Conservation (phyloP, 2,113 vertebrate genomes). For the Xerus inauris region DNA sequence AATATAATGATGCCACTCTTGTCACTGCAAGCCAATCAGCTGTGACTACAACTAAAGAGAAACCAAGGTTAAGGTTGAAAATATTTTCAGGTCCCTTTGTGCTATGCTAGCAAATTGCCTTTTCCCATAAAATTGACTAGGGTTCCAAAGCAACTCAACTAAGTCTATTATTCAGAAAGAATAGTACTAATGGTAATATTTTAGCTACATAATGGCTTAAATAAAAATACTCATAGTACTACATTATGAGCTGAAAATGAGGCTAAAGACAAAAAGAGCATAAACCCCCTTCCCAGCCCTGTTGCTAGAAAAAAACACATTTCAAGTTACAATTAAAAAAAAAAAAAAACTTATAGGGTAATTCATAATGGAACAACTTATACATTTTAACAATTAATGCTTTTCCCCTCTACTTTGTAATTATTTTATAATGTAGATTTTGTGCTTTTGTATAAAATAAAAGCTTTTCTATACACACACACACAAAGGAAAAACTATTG, state of each 20-base stretch:
- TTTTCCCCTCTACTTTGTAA: conserved; percentile 29
- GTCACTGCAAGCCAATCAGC: background rate
- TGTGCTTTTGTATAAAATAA: conserved; percentile 26
- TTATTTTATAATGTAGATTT: conserved; percentile 29
- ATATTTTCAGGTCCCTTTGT: conserved; percentile 14
- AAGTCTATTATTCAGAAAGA: background rate
- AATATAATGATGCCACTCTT: background rate
- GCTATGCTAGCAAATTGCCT: conserved; percentile 4
- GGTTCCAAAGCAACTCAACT: conserved; percentile 23
- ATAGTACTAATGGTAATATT: background rate
- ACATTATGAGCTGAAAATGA: background rate
- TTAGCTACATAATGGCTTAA: conserved; percentile 17
- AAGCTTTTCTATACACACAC: background rate
- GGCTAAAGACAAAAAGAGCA: conserved; percentile 12
- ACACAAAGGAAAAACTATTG: background rate
- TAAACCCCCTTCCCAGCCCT: background rate
- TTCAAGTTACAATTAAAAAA: conserved; percentile 8
- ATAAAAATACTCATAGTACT: background rate
- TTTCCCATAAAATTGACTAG: conserved; percentile 50
- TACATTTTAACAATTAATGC: conserved; percentile 44
- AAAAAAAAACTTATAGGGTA: background rate
- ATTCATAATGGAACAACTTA: conserved; percentile 29
- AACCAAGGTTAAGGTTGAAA: background rate
- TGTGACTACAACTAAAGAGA: background rate
- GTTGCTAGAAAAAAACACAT: conserved; percentile 39